Conservation (phyloP, 2,797 vertebrate genomes). For the Poecilia wingei region DNA sequence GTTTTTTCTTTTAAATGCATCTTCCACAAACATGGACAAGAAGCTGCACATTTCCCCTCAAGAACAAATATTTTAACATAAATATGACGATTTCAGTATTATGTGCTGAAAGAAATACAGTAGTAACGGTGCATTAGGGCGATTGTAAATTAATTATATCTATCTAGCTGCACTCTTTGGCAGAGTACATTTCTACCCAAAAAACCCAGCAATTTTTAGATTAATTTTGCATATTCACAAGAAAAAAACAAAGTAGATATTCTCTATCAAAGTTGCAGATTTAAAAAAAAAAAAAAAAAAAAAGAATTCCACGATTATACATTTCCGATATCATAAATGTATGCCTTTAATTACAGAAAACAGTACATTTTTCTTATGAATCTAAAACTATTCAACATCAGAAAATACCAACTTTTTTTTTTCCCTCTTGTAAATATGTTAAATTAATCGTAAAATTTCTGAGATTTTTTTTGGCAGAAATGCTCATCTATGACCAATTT, state of each 20-base stretch:
- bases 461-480: neutral
- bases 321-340: neutral
- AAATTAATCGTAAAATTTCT: neutral
- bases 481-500: neutral
- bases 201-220: neutral
- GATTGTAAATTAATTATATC: neutral
- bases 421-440: neutral
- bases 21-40: neutral
- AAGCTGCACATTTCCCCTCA: neutral
- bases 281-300: neutral
- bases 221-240: neutral
- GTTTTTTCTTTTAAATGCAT: neutral
- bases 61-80: neutral
- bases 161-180: neutral
- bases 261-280: neutral
- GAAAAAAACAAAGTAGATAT: neutral
- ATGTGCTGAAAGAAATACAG: neutral
- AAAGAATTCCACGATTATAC: rapidly evolving
- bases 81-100: neutral
- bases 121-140: neutral
- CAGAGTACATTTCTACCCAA: neutral
- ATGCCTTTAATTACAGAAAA: neutral
- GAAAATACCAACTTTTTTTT: neutral
- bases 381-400: neutral
- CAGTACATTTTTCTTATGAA: neutral